A percentile compares a stretch with the other conserved stretches of the same genome.
Conservation (phyloP, 2,797 vertebrate species). For the Melanotaenia trifasciata region DNA sequence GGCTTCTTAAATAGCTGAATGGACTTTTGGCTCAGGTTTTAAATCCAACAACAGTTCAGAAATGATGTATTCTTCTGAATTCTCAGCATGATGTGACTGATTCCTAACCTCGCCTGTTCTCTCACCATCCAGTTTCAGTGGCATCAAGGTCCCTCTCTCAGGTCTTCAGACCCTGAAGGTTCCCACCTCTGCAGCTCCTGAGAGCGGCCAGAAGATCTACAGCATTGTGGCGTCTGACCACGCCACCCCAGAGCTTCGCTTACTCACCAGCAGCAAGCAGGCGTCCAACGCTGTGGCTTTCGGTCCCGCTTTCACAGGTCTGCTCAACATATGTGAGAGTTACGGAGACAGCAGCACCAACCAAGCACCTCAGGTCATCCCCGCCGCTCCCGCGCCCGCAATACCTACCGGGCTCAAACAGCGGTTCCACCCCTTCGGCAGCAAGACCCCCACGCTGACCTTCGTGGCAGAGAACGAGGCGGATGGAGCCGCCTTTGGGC, state of each 20-base stretch:
- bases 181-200: slow-evolving; percentile 9
- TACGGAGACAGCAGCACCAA: slow-evolving; percentile 57
- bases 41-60: too few relatives aligned
- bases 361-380: slow-evolving; percentile 72
- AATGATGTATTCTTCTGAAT: too few relatives aligned
- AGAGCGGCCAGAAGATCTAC: slow-evolving; percentile 69
- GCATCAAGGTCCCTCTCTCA: slow-evolving; percentile 74
- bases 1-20: too few relatives aligned
- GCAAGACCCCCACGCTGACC: slow-evolving; percentile 63
- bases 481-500: slow-evolving; percentile 35
- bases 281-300: slow-evolving; percentile 21
- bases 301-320: slow-evolving; percentile 73
- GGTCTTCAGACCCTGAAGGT: slow-evolving; percentile 77
- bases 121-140: slow-evolving; percentile 76
- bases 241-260: slow-evolving; percentile 53
- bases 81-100: background rate
- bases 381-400: slow-evolving; percentile 74
- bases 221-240: slow-evolving; percentile 69
- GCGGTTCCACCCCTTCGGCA: slow-evolving; percentile 87
- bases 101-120: background rate
- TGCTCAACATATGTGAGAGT: slow-evolving; percentile 82
- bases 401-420: slow-evolving; percentile 84
- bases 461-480: slow-evolving; percentile 37
- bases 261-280: slow-evolving; percentile 70
- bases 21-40: too few relatives aligned